These are phyloP conservation scores for Trichonephila inaurata DNA, from an alignment of 1,140 invertebrate genomes.

Conservation along the genomic window DNA sequence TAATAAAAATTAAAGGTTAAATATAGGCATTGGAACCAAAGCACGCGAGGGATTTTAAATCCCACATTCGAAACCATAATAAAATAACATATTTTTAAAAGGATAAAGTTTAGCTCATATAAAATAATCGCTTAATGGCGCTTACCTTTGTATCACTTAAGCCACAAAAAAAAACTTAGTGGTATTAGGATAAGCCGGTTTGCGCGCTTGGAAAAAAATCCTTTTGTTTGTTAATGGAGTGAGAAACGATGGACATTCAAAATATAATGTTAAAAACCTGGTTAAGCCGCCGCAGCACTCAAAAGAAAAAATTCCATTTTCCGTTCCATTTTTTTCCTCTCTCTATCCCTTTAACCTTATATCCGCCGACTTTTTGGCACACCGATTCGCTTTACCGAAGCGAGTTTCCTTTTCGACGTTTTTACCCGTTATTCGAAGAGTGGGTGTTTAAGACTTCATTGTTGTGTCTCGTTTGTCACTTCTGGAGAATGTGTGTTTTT, in stretches of 20 bases:
- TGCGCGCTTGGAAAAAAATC: not conserved
- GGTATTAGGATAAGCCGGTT: not conserved
- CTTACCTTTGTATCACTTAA: too few species aligned
- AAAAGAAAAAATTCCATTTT: not conserved
- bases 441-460: not conserved
- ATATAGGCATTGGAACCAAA: too few species aligned
- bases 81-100: too few species aligned
- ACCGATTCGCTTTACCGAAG: constrained; percentile 52
- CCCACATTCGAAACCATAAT: too few species aligned
- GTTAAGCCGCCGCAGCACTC: not conserved
- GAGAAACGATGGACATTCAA: constrained; percentile 13
- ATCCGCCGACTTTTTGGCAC: constrained; percentile 18
- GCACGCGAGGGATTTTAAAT: too few species aligned
- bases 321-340: not conserved
- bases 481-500: not conserved
- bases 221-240: not conserved
- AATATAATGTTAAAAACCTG: not conserved
- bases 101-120: too few species aligned
- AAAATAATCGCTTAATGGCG: too few species aligned
- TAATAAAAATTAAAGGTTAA: too few species aligned
- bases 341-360: not conserved
- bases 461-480: not conserved
- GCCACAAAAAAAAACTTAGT: too few species aligned
- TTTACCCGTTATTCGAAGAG: not conserved
- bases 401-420: constrained; percentile 25